Evolutionary conservation across 2,113 vertebrate genomes (phyloP).

Genomic region (Erythrocercus mccallii): DNA sequence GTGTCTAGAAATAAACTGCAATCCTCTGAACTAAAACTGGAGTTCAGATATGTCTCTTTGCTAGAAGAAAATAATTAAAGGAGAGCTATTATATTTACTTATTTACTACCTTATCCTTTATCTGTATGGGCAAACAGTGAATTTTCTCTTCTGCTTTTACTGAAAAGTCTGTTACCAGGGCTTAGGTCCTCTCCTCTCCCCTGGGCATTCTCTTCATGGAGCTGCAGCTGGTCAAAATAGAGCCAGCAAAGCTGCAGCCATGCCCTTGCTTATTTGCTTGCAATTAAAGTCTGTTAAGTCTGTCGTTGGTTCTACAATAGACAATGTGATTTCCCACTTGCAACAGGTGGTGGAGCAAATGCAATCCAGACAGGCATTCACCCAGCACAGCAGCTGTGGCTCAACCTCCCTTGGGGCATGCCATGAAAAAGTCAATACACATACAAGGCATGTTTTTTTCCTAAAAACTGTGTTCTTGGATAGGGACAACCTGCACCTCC

Average conservation of each 20-base stretch:
- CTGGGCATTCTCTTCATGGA: neutral
- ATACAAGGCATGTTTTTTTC: neutral
- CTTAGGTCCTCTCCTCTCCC: neutral
- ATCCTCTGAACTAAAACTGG: neutral
- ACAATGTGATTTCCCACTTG: neutral
- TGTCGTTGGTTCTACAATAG: neutral
- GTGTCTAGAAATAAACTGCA: constrained; percentile 39
- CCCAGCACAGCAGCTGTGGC: constrained; percentile 5
- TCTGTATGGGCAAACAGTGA: neutral
- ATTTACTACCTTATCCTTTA: neutral
- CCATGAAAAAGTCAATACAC: neutral
- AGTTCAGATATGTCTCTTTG: neutral
- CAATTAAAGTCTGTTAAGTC: neutral
- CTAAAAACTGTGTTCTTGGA: neutral
- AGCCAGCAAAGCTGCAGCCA: neutral
- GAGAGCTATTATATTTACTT: neutral
- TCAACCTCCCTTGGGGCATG: neutral
- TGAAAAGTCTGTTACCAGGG: neutral
- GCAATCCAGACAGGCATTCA: neutral
- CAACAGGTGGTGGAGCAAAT: constrained; percentile 34
- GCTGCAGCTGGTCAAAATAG: neutral
- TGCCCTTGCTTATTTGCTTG: neutral
- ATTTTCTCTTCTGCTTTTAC: neutral
- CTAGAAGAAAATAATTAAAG: neutral
- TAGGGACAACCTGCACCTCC: neutral